Conservation (phyloP, 2,888 invertebrate species). For the Troides aeacus region DNA sequence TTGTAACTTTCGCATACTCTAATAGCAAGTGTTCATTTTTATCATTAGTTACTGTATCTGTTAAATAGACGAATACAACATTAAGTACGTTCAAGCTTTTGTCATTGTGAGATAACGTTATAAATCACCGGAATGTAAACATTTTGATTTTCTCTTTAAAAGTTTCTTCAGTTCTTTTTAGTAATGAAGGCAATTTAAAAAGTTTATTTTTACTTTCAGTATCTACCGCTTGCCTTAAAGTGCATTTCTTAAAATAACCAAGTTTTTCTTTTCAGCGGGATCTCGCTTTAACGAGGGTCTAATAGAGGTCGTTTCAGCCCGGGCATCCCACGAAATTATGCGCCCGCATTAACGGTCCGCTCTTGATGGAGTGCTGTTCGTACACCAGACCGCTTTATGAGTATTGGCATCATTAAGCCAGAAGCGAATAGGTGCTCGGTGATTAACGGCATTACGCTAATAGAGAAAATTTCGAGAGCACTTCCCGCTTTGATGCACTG, state of each 20-base stretch:
- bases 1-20: no score
- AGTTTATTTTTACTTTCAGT: no score
- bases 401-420: constrained; percentile 50
- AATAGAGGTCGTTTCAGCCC: constrained; percentile 44
- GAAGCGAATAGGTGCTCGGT: constrained; percentile 31
- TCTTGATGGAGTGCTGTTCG: constrained; percentile 48
- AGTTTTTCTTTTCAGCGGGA: constrained; percentile 31
- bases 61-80: no score
- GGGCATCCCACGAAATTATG: constrained; percentile 46
- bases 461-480: constrained; percentile 24
- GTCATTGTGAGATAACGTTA: no score
- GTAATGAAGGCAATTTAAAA: background rate
- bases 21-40: no score
- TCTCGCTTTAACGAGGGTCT: constrained; percentile 45
- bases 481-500: constrained; percentile 7
- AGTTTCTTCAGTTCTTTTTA: background rate
- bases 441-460: constrained; percentile 26
- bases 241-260: constrained; percentile 21
- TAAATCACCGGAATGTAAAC: no score
- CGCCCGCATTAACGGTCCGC: constrained; percentile 42
- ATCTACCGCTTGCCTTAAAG: constrained; percentile 3
- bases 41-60: no score
- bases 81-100: no score
- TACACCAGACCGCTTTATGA: constrained; percentile 49
- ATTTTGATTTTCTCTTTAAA: no score